These are phyloP conservation scores for Pangasius krempfi DNA, from an alignment of 2,797 vertebrate species.

Conservation along the genomic window DNA sequence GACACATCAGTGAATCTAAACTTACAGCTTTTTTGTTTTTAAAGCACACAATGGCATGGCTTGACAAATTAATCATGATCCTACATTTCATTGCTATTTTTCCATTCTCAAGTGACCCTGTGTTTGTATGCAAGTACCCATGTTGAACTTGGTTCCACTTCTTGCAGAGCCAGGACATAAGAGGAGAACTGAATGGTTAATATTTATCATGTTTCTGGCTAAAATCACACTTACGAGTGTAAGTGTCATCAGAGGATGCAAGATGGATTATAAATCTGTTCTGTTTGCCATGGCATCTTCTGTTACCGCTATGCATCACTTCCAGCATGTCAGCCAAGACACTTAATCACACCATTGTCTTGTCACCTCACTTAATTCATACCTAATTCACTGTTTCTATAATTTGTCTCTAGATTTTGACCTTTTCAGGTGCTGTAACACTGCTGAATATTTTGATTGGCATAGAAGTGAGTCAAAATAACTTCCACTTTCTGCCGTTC, in stretches of 20 bases:
- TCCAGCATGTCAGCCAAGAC: background rate
- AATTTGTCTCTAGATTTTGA: background rate
- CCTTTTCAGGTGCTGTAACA: background rate
- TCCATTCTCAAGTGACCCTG: background rate
- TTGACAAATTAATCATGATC: background rate
- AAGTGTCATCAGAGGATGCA: background rate
- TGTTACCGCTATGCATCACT: background rate
- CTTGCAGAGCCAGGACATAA: background rate
- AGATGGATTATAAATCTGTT: background rate
- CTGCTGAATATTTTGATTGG: background rate
- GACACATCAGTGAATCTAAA: background rate
- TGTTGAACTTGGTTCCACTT: background rate
- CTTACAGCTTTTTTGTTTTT: background rate
- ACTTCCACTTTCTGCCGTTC: background rate
- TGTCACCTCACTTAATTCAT: background rate
- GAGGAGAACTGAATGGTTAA: no score
- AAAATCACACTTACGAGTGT: no score
- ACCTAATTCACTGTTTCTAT: background rate
- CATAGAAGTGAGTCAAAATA: background rate
- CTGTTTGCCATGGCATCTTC: background rate
- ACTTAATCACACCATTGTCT: background rate
- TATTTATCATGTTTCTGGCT: background rate
- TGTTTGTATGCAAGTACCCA: background rate
- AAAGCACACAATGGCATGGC: background rate
- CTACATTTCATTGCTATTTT: background rate